These are phyloP conservation scores for Nemapogon koenigi DNA, from an alignment of 2,888 invertebrate genomes.

Conservation along the genomic window DNA sequence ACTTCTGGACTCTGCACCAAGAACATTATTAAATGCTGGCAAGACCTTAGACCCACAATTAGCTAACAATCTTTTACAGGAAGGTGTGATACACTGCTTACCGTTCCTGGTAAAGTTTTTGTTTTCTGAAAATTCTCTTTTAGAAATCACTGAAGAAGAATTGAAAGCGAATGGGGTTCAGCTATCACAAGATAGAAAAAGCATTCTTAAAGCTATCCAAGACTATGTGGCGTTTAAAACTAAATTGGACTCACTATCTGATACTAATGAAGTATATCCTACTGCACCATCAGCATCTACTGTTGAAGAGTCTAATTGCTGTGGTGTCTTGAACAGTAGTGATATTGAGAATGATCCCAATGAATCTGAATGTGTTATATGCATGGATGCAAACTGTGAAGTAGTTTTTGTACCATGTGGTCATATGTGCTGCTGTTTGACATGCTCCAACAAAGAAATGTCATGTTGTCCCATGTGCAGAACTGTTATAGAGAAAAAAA, in stretches of 20 bases:
- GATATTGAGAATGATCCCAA: constrained; percentile 28
- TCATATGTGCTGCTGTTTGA: constrained; percentile 82
- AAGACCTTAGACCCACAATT: constrained; percentile 70
- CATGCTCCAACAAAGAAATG: constrained; percentile 69
- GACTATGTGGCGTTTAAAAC: constrained; percentile 57
- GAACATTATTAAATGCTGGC: constrained; percentile 66
- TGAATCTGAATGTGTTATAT: constrained; percentile 81
- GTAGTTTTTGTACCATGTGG: constrained; percentile 88
- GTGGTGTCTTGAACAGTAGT: constrained; percentile 33
- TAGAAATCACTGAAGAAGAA: constrained; percentile 60
- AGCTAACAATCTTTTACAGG: constrained; percentile 72
- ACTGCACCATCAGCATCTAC: constrained; percentile 28
- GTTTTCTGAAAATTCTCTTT: constrained; percentile 56
- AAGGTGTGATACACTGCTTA: constrained; percentile 77
- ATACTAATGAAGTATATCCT: constrained; percentile 20
- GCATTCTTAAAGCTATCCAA: constrained; percentile 69
- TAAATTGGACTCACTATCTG: constrained; percentile 16
- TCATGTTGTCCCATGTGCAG: constrained; percentile 82
- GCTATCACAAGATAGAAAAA: constrained; percentile 60
- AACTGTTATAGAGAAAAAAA: constrained; percentile 70
- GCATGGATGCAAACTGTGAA: constrained; percentile 74
- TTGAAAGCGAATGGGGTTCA: constrained; percentile 66
- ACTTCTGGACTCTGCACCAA: constrained; percentile 78
- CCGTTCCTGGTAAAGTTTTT: constrained; percentile 73
- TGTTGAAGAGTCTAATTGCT: constrained; percentile 28